Conservation (phyloP, 2,797 vertebrate genomes). For the Crotalus adamanteus region DNA sequence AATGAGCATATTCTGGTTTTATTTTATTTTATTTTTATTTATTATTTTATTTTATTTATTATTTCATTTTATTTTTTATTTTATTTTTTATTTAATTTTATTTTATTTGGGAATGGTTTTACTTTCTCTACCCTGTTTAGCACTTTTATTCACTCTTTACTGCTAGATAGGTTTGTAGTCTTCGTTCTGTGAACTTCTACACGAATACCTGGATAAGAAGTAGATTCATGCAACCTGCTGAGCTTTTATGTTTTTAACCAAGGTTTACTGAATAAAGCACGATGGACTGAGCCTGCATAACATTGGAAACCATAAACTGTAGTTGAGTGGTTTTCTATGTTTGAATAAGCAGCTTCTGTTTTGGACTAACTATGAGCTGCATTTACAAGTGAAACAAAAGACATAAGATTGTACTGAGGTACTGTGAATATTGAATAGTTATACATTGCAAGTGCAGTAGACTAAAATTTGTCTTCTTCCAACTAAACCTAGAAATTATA, state of each 20-base stretch:
- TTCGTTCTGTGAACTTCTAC: background rate
- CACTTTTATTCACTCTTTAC: background rate
- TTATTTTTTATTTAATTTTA: no score
- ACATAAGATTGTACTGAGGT: background rate
- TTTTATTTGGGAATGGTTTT: background rate
- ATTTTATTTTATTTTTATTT: background rate
- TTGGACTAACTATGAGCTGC: background rate
- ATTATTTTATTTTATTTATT: no score
- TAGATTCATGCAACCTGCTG: background rate
- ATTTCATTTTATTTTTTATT: no score
- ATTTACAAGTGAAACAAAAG: background rate
- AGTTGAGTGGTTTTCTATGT: background rate
- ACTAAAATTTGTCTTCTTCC: background rate
- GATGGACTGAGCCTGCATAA: background rate
- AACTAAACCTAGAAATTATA: background rate
- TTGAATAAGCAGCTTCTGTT: background rate
- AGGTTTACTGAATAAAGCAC: background rate
- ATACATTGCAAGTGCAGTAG: background rate
- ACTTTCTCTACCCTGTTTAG: background rate
- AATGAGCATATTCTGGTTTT: background rate
- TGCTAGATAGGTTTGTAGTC: background rate
- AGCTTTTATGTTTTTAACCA: background rate
- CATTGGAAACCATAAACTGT: background rate
- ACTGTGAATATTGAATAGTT: background rate
- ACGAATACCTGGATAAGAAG: rapidly evolving